Evolutionary conservation across 2,113 vertebrate genomes (phyloP).

Genomic region (Paracanthobrama guichenoti): DNA sequence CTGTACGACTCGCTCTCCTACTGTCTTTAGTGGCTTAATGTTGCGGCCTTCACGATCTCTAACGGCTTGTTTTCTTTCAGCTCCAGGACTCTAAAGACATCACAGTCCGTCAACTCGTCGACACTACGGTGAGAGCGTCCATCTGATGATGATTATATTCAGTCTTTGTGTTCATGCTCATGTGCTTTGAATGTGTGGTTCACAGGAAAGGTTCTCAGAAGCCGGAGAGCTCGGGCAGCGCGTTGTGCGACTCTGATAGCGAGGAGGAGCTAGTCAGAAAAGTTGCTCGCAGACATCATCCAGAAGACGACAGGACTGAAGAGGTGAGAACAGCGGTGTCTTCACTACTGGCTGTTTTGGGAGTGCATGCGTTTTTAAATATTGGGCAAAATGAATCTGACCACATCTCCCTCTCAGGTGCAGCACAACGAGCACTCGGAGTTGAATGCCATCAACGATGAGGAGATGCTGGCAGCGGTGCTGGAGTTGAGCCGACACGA

Average conservation of each 20-base stretch:
- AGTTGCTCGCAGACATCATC: constrained; percentile 77
- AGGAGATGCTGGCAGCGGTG: constrained; percentile 91
- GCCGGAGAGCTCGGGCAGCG: constrained; percentile 72
- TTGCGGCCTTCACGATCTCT: not conserved
- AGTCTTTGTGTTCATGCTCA: not conserved
- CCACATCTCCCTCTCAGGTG: not conserved
- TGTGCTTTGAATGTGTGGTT: constrained; percentile 39
- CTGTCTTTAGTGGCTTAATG: not conserved
- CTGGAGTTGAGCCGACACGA: constrained; percentile 90
- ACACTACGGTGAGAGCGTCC: constrained; percentile 78
- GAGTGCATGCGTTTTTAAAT: not conserved
- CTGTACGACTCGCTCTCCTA: constrained; percentile 70
- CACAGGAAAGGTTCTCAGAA: constrained; percentile 83
- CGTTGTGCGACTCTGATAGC: constrained; percentile 86
- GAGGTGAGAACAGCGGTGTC: constrained; percentile 62
- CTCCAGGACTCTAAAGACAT: constrained; percentile 88
- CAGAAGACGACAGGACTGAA: constrained; percentile 69
- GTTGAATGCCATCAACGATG: constrained; percentile 87
- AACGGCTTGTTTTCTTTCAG: constrained; percentile 70
- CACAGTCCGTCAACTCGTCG: constrained; percentile 87
- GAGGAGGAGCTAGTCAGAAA: constrained; percentile 88
- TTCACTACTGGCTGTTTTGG: not conserved
- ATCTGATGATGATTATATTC: not conserved
- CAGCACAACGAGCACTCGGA: constrained; percentile 69
- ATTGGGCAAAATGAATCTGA: not conserved